phyloP scores from a whole-genome alignment of 2,113 vertebrate species.

The Syngnathus scovelli region DNA sequence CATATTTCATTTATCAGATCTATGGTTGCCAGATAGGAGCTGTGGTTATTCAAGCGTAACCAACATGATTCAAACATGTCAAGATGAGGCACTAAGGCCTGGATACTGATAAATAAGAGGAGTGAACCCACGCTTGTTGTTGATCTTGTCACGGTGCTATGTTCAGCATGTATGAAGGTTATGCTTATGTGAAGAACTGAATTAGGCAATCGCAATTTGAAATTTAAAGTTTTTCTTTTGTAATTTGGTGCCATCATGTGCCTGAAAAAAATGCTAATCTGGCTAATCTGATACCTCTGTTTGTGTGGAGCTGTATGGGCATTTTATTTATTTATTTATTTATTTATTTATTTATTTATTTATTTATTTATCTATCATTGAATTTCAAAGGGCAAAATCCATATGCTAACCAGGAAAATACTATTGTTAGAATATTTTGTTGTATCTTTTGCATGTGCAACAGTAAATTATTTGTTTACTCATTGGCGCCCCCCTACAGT shows the following conservation, averaged over 20 bases:
- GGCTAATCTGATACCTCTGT: slow-evolving; percentile 8
- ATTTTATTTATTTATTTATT: too few species aligned
- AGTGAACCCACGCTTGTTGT: slow-evolving; percentile 20
- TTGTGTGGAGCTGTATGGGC: slow-evolving; percentile 5
- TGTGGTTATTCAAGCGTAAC: slow-evolving; percentile 53
- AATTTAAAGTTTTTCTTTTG: slow-evolving; percentile 8
- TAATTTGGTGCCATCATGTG: slow-evolving; percentile 2
- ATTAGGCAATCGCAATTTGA: neutral
- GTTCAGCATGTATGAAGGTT: slow-evolving; percentile 2
- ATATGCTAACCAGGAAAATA: slow-evolving; percentile 50
- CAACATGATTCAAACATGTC: slow-evolving; percentile 62
- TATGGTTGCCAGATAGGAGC: slow-evolving; percentile 39
- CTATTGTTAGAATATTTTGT: too few species aligned
- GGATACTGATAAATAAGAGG: slow-evolving; percentile 48
- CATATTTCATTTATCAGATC: slow-evolving; percentile 58
- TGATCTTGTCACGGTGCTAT: slow-evolving; percentile 27
- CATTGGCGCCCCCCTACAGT: too few species aligned
- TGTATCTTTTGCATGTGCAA: too few species aligned
- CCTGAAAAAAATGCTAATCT: too few species aligned
- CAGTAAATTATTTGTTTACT: too few species aligned
- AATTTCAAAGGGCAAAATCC: slow-evolving; percentile 54
- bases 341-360: slow-evolving; percentile 46
- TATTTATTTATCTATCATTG: slow-evolving; percentile 59
- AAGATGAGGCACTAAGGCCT: slow-evolving; percentile 48
- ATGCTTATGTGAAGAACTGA: neutral